Base-by-base conservation (phyloP, 2,797 vertebrate species). In the Acanthiza pusilla region DNA sequence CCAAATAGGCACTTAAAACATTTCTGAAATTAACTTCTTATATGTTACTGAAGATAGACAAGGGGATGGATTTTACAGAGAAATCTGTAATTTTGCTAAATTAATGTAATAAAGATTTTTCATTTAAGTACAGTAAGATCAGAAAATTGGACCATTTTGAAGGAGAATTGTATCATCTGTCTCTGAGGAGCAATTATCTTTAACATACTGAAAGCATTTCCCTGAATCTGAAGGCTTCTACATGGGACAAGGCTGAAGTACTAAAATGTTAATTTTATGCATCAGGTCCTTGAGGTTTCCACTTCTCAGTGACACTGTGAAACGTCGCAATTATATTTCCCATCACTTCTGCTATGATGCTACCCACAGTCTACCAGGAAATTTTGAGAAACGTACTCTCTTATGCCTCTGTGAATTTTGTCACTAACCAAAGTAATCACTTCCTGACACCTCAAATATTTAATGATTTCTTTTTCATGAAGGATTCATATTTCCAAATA, bases 11-110 rank as follows among this genome's bases (percentile, higher is more conserved):
- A 30, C 12, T 81, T 58, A 29, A 81, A 80, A 25, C 1, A 13
- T 60, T 88, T 76, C 65, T 85, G 25, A 81, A 89, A 68, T 47
- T 1, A 85, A 40, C 2, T 47, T 60, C 50, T n/a, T 75, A 9
- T 34, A 53, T 4, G 1, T 48, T 30, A 43, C 27, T 78, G 36
- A 89, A 62, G 38, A 40, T 36, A 58, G 40, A 55, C 3, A 75
- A 60, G 2, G 3, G 9, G 14, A 32, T 62, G 18, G 36, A 66
- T 89, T 85, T 87, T 73, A 76, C 8, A 29, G 2, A 79, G 40
- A 50, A 73, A 48, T n/a, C 21, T 76, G 16, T 65, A 84, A 61
- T 77, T 88, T 90, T 71, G 22, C 71, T 74, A 58, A 73, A 58
- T 61, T 53, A n/a, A 38, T 68, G 8, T 50, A 74, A 71, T 29